Conservation (phyloP, 2,797 vertebrate species). For the Synaphobranchus kaupii region DNA sequence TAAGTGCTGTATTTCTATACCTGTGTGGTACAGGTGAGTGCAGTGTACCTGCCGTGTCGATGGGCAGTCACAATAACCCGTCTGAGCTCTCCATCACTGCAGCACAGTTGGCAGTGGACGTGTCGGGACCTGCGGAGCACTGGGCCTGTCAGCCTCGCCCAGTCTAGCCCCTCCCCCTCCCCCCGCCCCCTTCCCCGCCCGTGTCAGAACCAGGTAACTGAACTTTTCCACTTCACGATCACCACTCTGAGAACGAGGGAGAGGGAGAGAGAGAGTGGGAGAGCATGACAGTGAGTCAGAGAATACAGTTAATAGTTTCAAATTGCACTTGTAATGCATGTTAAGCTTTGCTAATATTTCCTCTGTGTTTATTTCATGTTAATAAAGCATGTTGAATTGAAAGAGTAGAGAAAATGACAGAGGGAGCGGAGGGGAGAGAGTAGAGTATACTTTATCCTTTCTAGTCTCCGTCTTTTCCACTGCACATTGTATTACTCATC, state of each 20-base stretch:
- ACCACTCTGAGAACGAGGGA: slow-evolving; percentile 59
- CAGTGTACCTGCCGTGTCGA: slow-evolving; percentile 74
- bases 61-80: slow-evolving; percentile 75
- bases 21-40: background rate
- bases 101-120: slow-evolving; percentile 80
- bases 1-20: background rate
- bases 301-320: background rate
- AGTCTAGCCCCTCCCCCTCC: slow-evolving; percentile 48
- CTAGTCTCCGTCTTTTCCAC: background rate
- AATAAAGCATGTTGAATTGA: background rate
- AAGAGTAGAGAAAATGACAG: background rate
- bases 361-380: background rate
- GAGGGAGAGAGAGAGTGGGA: background rate
- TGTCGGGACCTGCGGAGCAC: slow-evolving; percentile 73
- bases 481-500: background rate
- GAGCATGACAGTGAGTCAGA: background rate
- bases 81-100: slow-evolving; percentile 70
- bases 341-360: background rate
- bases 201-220: slow-evolving; percentile 79
- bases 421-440: background rate
- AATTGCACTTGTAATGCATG: background rate
- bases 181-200: slow-evolving; percentile 41
- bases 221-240: slow-evolving; percentile 74
- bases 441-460: background rate
- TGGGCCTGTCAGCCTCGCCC: slow-evolving; percentile 76